A percentile compares a stretch with the other conserved stretches of the same genome.
phyloP scores from a whole-genome alignment of 2,888 invertebrate genomes.

The Torymus aiolomorphi region DNA sequence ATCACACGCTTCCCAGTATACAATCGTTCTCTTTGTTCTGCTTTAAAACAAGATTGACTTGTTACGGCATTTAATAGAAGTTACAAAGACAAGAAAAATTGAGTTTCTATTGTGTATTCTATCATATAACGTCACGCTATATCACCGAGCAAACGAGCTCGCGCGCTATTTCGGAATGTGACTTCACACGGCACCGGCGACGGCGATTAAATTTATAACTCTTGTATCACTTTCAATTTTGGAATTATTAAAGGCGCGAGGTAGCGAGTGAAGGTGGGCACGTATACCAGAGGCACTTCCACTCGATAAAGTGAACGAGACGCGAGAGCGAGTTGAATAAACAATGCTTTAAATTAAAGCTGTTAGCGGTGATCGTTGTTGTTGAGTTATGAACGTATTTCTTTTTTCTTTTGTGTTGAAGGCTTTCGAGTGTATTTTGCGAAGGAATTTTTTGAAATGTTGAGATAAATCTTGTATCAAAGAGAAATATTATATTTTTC shows the following conservation, averaged over 20 bases:
- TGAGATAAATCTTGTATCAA: no score
- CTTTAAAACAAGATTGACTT: no score
- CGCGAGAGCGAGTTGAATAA: background rate
- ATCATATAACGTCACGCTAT: slow-evolving; percentile 35
- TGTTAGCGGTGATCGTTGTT: no score
- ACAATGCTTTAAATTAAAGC: no score
- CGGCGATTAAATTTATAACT: slow-evolving; percentile 37
- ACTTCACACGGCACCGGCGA: slow-evolving; percentile 26
- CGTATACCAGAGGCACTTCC: background rate
- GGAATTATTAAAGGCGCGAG: slow-evolving; percentile 14
- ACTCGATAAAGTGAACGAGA: background rate
- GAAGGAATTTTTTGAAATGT: no score
- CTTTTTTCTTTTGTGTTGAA: no score
- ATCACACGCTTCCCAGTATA: no score
- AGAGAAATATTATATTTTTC: no score
- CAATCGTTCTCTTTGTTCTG: no score
- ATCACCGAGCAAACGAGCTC: background rate
- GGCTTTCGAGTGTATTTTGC: no score
- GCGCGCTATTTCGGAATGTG: slow-evolving; percentile 41
- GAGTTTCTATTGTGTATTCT: slow-evolving; percentile 21
- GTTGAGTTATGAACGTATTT: no score
- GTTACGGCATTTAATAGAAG: background rate
- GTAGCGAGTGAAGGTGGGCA: no score
- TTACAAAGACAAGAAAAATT: background rate
- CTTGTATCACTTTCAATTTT: slow-evolving; percentile 33